Evolutionary conservation across 1,140 invertebrate species (phyloP), one percentile per base, ranked within the genome.

Genomic region (Neodiprion lecontei): DNA sequence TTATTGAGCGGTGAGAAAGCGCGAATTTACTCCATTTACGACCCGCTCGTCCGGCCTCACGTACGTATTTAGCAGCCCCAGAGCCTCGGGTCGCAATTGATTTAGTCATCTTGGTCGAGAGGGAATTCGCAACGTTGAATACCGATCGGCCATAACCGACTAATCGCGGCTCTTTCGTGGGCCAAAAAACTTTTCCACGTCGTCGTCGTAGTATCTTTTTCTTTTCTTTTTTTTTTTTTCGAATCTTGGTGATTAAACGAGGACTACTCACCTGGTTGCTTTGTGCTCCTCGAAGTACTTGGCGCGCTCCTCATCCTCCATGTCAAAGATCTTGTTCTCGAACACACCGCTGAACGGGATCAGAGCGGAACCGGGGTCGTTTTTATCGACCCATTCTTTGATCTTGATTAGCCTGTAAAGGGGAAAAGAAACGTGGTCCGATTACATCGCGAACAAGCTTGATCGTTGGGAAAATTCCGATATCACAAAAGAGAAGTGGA

Each of bases 311-410:
- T 90, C 90, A 0, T 95, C 92, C 9, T 95, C 93, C 94, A 99
- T 97, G 67, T 99, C 96, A 9, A 94, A 81, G 1, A 99, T 81
- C 88, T 97, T 95, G 67, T 91, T 90, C 87, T 99, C 98, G 78
- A 99, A 94, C 10, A 90, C 93, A 7, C 97, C 98, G 75, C 97
- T 99, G 89, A 99, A 99, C 4, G 97, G 97, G 70, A 99, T 98
- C 9, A 99, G 91, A 9, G 93, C 89, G 0, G 98, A 93, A 11
- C 98, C 98, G 0, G 97, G 94, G 88, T 99, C 99, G 85, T 99
- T 95, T 80, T 96, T 95, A 86, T 99, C 98, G 76, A 99, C 95
- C 98, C 98, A 99, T 88, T 99, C 97, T 86, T 99, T 99, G 79
- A 99, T 97, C 89, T 99, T 99, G 11, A 95, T 91, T 83, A 99